These are phyloP conservation scores for Dorcus hopei DNA, from an alignment of 2,888 invertebrate genomes.

Conservation along the genomic window DNA sequence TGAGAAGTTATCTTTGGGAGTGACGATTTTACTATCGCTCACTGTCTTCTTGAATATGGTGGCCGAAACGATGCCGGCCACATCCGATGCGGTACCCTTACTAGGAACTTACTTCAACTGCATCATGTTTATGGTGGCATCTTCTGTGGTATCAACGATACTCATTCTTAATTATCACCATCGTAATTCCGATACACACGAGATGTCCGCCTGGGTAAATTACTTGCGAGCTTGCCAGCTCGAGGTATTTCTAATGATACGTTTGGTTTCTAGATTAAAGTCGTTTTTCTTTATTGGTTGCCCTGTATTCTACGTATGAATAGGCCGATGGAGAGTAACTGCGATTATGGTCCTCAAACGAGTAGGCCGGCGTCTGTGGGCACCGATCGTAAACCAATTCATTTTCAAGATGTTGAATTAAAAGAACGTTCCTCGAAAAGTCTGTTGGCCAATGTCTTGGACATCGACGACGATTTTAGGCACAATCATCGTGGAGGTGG, in stretches of 20 bases:
- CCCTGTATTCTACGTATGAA: slow-evolving; percentile 96
- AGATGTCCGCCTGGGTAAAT: slow-evolving; percentile 93
- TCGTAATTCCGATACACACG: slow-evolving; percentile 93
- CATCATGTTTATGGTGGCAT: slow-evolving; percentile 99
- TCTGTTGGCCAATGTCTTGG: slow-evolving; percentile 92
- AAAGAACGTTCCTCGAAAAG: slow-evolving; percentile 81
- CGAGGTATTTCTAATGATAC: neutral
- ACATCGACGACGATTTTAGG: slow-evolving; percentile 95
- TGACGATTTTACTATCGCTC: slow-evolving; percentile 94
- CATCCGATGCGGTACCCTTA: slow-evolving; percentile 79
- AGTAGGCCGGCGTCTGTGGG: slow-evolving; percentile 54
- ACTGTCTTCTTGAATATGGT: slow-evolving; percentile 99
- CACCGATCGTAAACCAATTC: slow-evolving; percentile 46
- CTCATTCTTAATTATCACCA: slow-evolving; percentile 98
- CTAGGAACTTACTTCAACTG: slow-evolving; percentile 96
- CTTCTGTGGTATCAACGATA: slow-evolving; percentile 96
- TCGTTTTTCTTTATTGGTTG: slow-evolving; percentile 94
- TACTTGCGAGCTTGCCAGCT: neutral
- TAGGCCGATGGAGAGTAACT: slow-evolving; percentile 52
- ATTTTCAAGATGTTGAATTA: slow-evolving; percentile 49
- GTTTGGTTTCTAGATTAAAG: slow-evolving; percentile 65
- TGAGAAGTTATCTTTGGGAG: slow-evolving; percentile 92
- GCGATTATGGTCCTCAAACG: slow-evolving; percentile 43
- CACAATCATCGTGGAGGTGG: slow-evolving; percentile 67
- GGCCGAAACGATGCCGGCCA: slow-evolving; percentile 97